phyloP scores from a whole-genome alignment of 2,888 invertebrate genomes.

The Hemithea aestivaria region DNA sequence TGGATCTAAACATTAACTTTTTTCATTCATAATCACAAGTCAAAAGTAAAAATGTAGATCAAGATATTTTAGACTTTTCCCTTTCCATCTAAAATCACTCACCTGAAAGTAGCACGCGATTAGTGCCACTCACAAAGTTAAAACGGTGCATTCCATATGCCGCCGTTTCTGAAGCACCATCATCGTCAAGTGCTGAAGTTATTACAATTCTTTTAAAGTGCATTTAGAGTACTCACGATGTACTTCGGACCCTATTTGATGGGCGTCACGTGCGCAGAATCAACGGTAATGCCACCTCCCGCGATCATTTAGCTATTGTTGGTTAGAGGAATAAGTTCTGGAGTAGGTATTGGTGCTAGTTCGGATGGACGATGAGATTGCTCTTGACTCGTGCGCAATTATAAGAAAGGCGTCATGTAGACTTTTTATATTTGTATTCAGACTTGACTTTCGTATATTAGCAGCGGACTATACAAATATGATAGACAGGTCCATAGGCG shows the following conservation, averaged over 20 bases:
- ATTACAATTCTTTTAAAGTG: neutral
- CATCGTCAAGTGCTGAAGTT: conserved; percentile 1
- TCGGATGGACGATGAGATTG: conserved; percentile 10
- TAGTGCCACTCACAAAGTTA: conserved; percentile 32
- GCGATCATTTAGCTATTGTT: conserved; percentile 39
- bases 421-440: no score
- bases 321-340: conserved; percentile 24
- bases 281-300: conserved; percentile 43
- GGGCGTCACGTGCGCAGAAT: conserved; percentile 59
- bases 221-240: conserved; percentile 7
- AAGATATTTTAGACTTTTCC: neutral
- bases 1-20: no score
- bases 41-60: no score
- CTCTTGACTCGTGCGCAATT: conserved; percentile 24
- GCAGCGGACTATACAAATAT: no score
- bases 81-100: neutral
- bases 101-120: conserved; percentile 16
- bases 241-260: conserved; percentile 17
- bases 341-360: conserved; percentile 20
- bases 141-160: conserved; percentile 51
- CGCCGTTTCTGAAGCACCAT: conserved; percentile 26
- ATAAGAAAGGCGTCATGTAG: conserved; percentile 15
- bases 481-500: no score
- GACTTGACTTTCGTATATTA: no score
- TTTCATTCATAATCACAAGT: no score